Base-by-base conservation (phyloP, 1,140 invertebrate species). In the Lepeophtheirus salmonis region DNA sequence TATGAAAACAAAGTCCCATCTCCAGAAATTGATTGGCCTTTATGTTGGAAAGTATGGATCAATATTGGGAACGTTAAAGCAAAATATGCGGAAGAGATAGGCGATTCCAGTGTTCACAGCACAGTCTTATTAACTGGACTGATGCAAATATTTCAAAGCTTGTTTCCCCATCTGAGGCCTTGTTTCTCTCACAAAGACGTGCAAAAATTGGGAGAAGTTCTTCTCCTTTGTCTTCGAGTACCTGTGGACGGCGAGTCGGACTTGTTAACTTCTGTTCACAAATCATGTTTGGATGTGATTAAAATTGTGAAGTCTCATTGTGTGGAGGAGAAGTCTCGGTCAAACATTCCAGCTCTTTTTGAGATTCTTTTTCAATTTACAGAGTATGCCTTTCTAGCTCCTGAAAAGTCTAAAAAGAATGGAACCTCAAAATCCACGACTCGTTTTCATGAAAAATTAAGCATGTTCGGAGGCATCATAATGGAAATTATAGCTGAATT, bases 161-260 rank as follows among this genome's bases (percentile, higher is more conserved):
- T 60, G 2, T 62, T 62, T 30, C 20, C 56, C 24, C 51, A 22
- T 20, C 25, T 62, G 13, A n/a, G 20, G 49, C 16, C 14, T 23
- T 64, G 61, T 14, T 54, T 67, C 21, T 64, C 62, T 6, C 51
- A 65, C 4, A 60, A 63, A 0, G 65, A 67, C 41, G 50, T 66
- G 17, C 6, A 50, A 6, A 61, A 52, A 17, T n/a, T 66, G 14
- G 63, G 64, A 18, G 30, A 23, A 1, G 57, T 67, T 4, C 63
- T 67, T 49, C 51, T 63, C 10, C 59, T 60, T 22, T 63, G 58
- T 50, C 51, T 67, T 2, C 56, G 61, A 10, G 50, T 63, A 16
- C 66, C 65, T 4, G 26, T 66, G 49, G 64, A 64, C 0, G 58
- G 63, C 1, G 52, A 54, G 3, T 20, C 23, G 16, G 52, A 54